These are phyloP conservation scores for Eupithecia inturbata DNA, from an alignment of 2,888 invertebrate genomes.

Conservation along the genomic window DNA sequence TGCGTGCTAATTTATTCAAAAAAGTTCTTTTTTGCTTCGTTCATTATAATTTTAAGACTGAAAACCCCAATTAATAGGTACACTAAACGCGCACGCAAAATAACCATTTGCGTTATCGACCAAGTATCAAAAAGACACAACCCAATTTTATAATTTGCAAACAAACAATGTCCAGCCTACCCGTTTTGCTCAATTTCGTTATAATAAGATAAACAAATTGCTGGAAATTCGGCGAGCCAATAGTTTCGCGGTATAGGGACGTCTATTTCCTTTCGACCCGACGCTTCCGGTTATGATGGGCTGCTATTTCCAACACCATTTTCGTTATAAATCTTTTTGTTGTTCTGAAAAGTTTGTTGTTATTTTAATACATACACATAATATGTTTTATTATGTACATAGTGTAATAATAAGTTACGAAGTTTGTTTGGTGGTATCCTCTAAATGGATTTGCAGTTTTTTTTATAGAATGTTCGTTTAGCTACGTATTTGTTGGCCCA, in stretches of 20 bases:
- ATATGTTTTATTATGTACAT: too few species aligned
- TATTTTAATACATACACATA: background rate
- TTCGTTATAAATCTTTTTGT: slow-evolving; percentile 25
- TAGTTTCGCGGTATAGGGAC: slow-evolving; percentile 63
- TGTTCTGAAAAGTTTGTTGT: background rate
- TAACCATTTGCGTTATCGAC: background rate
- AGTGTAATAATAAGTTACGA: background rate
- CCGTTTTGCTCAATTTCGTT: slow-evolving; percentile 25
- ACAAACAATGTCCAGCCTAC: background rate
- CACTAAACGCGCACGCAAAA: too few species aligned
- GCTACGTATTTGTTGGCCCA: too few species aligned
- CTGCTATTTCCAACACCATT: slow-evolving; percentile 59
- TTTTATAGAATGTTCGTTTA: too few species aligned
- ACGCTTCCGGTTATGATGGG: slow-evolving; percentile 68
- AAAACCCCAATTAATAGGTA: background rate
- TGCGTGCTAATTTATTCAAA: background rate
- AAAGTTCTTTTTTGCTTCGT: background rate
- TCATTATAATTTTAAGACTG: background rate
- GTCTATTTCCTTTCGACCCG: slow-evolving; percentile 69
- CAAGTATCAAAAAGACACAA: background rate
- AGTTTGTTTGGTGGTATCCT: background rate
- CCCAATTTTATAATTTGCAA: background rate
- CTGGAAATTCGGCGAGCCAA: slow-evolving; percentile 62
- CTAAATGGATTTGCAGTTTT: too few species aligned
- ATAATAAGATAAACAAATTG: slow-evolving; percentile 44